phyloP scores from a whole-genome alignment of 2,888 invertebrate species.

The Caenorhabditis sp. region DNA sequence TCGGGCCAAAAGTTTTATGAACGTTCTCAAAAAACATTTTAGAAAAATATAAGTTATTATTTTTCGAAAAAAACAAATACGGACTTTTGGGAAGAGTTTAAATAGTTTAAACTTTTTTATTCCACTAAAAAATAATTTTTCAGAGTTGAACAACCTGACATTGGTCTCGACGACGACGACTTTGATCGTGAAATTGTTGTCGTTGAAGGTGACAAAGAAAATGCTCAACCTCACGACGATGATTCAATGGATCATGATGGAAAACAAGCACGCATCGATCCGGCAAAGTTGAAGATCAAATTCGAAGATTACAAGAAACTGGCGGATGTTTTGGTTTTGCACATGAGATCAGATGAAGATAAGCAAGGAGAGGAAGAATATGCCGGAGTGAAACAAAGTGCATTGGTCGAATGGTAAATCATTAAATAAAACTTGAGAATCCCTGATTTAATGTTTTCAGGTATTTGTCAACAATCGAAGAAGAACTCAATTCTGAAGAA shows the following conservation, averaged over 20 bases:
- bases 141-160: slow-evolving; percentile 95
- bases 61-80: no score
- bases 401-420: slow-evolving; percentile 85
- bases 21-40: not conserved
- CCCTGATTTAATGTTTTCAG: no score
- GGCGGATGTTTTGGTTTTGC: slow-evolving; percentile 87
- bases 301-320: slow-evolving; percentile 93
- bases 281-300: slow-evolving; percentile 76
- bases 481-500: slow-evolving; percentile 77
- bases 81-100: no score
- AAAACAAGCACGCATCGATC: slow-evolving; percentile 44
- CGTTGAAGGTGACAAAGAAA: slow-evolving; percentile 47
- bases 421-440: not conserved
- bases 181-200: slow-evolving; percentile 43
- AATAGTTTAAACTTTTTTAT: no score
- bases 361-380: slow-evolving; percentile 62
- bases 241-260: slow-evolving; percentile 40
- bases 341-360: slow-evolving; percentile 85
- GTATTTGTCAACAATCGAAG: slow-evolving; percentile 83
- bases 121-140: no score
- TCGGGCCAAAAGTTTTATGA: not conserved
- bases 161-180: slow-evolving; percentile 87
- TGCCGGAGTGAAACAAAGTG: slow-evolving; percentile 71
- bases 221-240: slow-evolving; percentile 25
- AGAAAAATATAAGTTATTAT: not conserved